Evolutionary conservation across 2,888 invertebrate species (phyloP), one percentile per base, ranked within the genome.

Genomic region (Drosophila gaucha): DNA sequence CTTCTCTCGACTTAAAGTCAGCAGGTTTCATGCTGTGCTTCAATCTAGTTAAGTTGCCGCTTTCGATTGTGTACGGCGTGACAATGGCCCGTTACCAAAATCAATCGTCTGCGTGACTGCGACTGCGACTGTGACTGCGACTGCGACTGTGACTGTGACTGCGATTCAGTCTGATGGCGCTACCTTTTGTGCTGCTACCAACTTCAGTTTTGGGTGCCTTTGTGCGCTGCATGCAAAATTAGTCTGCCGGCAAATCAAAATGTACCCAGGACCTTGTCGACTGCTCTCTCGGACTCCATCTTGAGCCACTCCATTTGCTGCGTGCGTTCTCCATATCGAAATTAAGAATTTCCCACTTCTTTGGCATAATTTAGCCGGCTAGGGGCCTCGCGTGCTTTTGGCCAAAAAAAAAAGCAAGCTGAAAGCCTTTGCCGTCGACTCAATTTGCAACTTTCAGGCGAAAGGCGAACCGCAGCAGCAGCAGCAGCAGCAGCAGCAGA

Each of bases 161-260:
- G 38, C 12, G 8, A 26, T 24, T 30, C 43, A 8, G 18, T 18
- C 58, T 36, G 30, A 26, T 50, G 50, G 39, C 39, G 26, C n/a
- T 50, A 46, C 16, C 35, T 60, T 56, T 60, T 41, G 58, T 49
- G 62, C 41, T 28, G 41, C 38, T 31, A 31, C 39, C 30, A 55
- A 41, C 41, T 41, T 22, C 46, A 33, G 33, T 67, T 60, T 66
- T 43, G 69, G 24, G 41, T 39, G 55, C 64, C 58, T 71, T 69
- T 86, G 83, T 83, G 83, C 60, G 86, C 84, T 83, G 83, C 83
- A 83, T 83, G 80, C 83, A 74, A 84, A 83, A 83, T 83, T 84
- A 86, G 84, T 54, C 65, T 54, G 66, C 33, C 69, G 67, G 60
- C 76, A 72, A 86, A 83, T 86, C 80, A 77, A 82, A n/a, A 86